Evolutionary conservation across 1,140 invertebrate genomes (phyloP).

Genomic region (Diabrotica undecimpunctata): DNA sequence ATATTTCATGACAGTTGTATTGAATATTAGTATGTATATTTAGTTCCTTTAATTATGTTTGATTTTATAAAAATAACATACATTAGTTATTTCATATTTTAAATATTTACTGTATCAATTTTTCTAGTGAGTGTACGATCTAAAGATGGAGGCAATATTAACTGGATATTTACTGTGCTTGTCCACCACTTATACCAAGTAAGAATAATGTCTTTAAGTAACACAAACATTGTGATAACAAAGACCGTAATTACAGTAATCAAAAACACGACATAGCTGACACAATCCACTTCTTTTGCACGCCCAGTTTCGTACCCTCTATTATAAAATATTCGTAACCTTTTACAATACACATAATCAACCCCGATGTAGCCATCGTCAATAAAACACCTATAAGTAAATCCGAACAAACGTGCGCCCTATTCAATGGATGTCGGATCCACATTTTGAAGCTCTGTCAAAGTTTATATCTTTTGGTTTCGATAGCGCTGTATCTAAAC

Average conservation of each 20-base stretch:
- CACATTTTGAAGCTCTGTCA: conserved; percentile 59
- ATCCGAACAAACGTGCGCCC: conserved; percentile 59
- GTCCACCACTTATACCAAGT: conserved; percentile 51
- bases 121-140: neutral
- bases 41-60: neutral
- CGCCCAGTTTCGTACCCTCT: conserved; percentile 55
- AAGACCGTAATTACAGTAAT: conserved; percentile 52
- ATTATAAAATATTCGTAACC: conserved; percentile 64
- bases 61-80: neutral
- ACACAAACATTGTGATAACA: conserved; percentile 50
- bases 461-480: conserved; percentile 50
- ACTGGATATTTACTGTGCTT: conserved; percentile 41
- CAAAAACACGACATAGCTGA: conserved; percentile 51
- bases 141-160: conserved; percentile 20
- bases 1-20: no score
- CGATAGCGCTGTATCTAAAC: conserved; percentile 56
- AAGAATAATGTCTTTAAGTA: conserved; percentile 49
- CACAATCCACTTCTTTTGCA: conserved; percentile 49
- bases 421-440: conserved; percentile 60
- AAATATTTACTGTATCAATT: neutral
- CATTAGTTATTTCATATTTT: neutral
- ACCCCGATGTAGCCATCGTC: conserved; percentile 58
- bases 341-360: conserved; percentile 57
- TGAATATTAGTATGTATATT: no score
- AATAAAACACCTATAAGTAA: conserved; percentile 59